Percentiles rank a stretch among this genome's conserved stretches.
phyloP scores from a whole-genome alignment of 2,113 vertebrate genomes.

The Daubentonia madagascariensis region DNA sequence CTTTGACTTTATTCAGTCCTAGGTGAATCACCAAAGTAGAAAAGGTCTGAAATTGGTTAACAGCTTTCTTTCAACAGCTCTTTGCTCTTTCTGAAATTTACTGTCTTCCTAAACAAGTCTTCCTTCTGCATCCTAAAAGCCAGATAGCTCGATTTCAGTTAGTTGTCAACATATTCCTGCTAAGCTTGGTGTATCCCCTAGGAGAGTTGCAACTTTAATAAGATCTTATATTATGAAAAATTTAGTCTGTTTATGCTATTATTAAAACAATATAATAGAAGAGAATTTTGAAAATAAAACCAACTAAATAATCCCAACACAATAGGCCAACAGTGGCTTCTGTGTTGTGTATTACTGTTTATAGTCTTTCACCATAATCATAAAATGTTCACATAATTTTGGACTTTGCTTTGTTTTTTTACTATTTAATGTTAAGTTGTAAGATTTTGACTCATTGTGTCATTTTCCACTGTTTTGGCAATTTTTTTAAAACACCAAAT shows the following conservation, averaged over 20 bases:
- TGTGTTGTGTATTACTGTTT: neutral
- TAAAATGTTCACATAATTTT: neutral
- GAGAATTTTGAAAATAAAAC: neutral
- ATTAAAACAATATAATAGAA: slow-evolving; percentile 16
- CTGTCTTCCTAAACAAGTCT: neutral
- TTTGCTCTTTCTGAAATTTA: neutral
- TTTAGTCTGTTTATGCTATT: neutral
- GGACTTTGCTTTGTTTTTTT: neutral
- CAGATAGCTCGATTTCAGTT: neutral
- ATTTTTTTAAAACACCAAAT: neutral
- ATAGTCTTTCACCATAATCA: neutral
- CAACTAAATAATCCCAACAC: neutral
- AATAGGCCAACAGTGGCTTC: neutral
- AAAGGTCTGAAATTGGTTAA: neutral
- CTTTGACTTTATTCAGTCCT: neutral
- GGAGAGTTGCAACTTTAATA: neutral
- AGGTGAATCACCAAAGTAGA: neutral
- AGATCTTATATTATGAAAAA: neutral
- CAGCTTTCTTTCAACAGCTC: neutral
- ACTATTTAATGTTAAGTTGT: neutral
- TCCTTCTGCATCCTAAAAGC: neutral
- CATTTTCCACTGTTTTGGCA: neutral
- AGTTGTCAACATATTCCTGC: neutral
- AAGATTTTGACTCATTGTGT: neutral
- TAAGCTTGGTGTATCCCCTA: neutral